phyloP scores from a whole-genome alignment of 2,797 vertebrate species.

The Aeoliscus strigatus region DNA sequence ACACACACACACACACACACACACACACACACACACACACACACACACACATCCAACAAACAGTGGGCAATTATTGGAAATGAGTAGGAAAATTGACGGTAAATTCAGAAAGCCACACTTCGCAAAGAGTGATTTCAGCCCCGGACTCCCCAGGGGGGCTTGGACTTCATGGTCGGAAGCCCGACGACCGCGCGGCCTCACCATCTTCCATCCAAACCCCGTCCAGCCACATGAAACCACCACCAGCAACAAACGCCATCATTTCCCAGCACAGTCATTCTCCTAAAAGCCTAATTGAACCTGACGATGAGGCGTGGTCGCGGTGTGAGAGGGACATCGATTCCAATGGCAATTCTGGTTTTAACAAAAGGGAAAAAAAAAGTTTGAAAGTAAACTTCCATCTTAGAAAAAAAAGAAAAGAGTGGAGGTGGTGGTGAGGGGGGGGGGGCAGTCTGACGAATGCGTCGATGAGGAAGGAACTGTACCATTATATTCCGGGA shows the following conservation, averaged over 20 bases:
- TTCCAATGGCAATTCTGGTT: conserved; percentile 19
- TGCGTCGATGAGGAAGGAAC: conserved; percentile 88
- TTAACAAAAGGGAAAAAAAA: conserved; percentile 39
- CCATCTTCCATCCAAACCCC: conserved; percentile 8
- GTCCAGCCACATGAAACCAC: conserved; percentile 37
- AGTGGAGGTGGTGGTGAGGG: conserved; percentile 19
- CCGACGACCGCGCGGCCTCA: too few species aligned
- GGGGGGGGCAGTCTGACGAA: conserved; percentile 80
- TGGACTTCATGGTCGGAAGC: conserved; percentile 26
- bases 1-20: background rate
- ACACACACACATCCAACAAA: conserved; percentile 2
- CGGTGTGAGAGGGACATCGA: conserved; percentile 3
- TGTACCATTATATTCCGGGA: conserved; percentile 95
- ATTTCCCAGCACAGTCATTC: conserved; percentile 37
- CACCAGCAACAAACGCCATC: conserved; percentile 7
- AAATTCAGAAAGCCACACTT: conserved; percentile 40
- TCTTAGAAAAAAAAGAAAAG: too few species aligned
- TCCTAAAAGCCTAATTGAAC: conserved; percentile 35
- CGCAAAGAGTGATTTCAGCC: conserved; percentile 50
- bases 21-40: background rate
- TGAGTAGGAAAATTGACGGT: conserved; percentile 34
- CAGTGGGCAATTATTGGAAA: conserved; percentile 42
- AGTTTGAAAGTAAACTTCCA: conserved; percentile 73
- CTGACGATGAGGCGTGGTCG: conserved; percentile 31
- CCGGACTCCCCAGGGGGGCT: conserved; percentile 57